phyloP scores from a whole-genome alignment of 2,797 vertebrate genomes.

The Pipistrellus pygmaeus region DNA sequence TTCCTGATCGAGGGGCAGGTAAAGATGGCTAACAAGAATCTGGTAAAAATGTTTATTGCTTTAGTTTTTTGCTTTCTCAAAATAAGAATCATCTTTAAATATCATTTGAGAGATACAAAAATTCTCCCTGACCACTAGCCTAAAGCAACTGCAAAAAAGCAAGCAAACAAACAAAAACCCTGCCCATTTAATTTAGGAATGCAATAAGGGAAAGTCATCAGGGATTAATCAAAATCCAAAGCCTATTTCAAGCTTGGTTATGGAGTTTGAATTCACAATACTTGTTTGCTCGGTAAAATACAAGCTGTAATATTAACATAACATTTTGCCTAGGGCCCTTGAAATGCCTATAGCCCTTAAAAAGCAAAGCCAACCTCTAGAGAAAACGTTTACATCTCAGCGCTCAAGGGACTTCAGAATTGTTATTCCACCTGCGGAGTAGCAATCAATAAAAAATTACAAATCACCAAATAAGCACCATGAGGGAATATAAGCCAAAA shows the following conservation, averaged over 20 bases:
- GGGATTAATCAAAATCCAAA: constrained; percentile 54
- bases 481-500: neutral
- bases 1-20: neutral
- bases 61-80: constrained; percentile 29
- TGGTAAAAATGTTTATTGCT: neutral
- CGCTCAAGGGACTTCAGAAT: neutral
- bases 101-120: neutral
- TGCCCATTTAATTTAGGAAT: constrained; percentile 9
- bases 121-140: neutral
- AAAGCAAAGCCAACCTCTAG: neutral
- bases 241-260: neutral
- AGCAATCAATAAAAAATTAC: constrained; percentile 30
- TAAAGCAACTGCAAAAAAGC: neutral
- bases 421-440: neutral
- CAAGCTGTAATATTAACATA: constrained; percentile 1
- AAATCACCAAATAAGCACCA: neutral
- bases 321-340: neutral
- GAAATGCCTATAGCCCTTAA: neutral
- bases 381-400: neutral
- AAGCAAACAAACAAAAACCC: neutral
- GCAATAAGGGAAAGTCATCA: constrained; percentile 16
- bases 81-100: neutral
- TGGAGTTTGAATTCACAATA: constrained; percentile 18
- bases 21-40: neutral
- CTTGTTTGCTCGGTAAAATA: constrained; percentile 50